Evolutionary conservation across 2,888 invertebrate species (phyloP).

Genomic region (Diarsia rubi): DNA sequence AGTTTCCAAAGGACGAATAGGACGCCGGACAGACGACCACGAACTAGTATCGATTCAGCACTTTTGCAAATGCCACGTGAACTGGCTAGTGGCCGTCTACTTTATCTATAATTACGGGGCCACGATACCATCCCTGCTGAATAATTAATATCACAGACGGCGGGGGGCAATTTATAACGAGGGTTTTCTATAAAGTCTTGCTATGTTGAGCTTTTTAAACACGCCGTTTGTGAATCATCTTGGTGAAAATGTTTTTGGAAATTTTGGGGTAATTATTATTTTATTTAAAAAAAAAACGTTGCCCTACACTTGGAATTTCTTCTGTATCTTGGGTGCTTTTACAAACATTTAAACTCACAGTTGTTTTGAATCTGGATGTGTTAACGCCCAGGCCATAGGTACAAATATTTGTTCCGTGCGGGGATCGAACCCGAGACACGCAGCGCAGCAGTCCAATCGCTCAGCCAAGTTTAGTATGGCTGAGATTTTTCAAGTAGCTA

Average conservation of each 20-base stretch:
- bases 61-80: conserved; percentile 34
- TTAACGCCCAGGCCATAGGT: too few species aligned
- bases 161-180: not conserved
- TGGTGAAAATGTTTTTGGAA: not conserved
- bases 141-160: conserved; percentile 34
- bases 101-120: conserved; percentile 7
- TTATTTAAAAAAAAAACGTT: too few species aligned
- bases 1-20: conserved; percentile 38
- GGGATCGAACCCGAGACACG: too few species aligned
- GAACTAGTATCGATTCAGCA: conserved; percentile 31
- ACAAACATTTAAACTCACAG: too few species aligned
- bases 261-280: not conserved
- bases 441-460: too few species aligned
- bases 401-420: too few species aligned
- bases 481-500: too few species aligned
- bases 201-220: not conserved
- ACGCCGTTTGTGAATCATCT: not conserved
- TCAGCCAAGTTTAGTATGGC: too few species aligned
- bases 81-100: conserved; percentile 19
- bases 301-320: too few species aligned
- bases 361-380: too few species aligned
- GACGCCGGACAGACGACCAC: conserved; percentile 1
- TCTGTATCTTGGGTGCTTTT: too few species aligned
- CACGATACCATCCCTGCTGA: conserved; percentile 18
- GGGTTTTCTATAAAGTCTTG: not conserved